These are phyloP conservation scores for Paradoxurus hermaphroditus DNA, from an alignment of 2,113 vertebrate species.

Conservation along the genomic window DNA sequence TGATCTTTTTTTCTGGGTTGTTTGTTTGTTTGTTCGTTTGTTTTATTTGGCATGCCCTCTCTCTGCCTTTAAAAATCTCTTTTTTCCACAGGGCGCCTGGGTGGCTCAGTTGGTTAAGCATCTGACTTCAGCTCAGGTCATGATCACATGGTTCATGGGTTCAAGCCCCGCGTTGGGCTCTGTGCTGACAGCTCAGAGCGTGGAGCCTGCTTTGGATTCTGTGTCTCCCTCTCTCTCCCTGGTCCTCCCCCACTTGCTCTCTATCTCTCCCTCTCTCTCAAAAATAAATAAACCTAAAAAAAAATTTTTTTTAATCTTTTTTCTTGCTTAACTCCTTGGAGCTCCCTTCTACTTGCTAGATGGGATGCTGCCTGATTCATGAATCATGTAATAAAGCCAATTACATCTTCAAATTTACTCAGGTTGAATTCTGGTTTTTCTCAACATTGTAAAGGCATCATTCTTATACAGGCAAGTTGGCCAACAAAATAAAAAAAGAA, in stretches of 20 bases:
- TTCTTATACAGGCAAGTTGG: background rate
- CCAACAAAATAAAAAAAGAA: background rate
- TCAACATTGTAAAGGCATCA: background rate
- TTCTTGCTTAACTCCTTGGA: background rate
- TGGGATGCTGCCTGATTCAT: background rate
- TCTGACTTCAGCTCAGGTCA: no score
- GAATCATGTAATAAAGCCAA: background rate
- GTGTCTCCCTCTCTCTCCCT: no score
- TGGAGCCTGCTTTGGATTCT: no score
- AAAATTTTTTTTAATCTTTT: no score
- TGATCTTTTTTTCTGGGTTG: accelerated
- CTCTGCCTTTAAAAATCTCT: background rate
- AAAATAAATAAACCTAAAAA: no score
- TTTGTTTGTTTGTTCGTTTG: background rate
- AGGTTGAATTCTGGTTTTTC: background rate
- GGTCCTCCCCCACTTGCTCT: no score
- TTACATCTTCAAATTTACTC: background rate
- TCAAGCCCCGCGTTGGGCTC: no score
- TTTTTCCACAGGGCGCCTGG: no score
- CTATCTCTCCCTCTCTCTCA: no score
- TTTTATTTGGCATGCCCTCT: background rate
- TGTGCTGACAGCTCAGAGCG: no score
- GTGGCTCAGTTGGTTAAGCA: no score
- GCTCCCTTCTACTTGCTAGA: background rate
- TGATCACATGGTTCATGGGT: no score